Base-by-base conservation (phyloP, 2,888 invertebrate species). In the Neocrepidodera transversa region DNA sequence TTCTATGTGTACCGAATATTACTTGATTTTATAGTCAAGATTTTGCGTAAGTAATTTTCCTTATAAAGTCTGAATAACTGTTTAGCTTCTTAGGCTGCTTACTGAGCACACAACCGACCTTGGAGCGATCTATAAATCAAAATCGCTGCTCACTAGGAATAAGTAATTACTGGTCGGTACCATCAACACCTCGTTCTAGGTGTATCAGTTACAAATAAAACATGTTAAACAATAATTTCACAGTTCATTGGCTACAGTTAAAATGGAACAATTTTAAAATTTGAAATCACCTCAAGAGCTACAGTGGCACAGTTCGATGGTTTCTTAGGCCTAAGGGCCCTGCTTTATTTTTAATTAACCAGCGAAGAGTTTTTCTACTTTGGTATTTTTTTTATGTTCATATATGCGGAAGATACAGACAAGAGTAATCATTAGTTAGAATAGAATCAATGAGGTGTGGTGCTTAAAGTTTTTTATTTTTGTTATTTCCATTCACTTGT, bases 211-310 rank as follows among this genome's bases (percentile, higher is more conserved):
- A 63, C 64, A 62, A 61, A 58, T 53, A 45, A 54, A 64, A 59
- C 59, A 55, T 67, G 66, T 71, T 73, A 72, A 52, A 68, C 69
- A 70, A 72, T 69, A 72, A 74, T 74, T 74, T 74, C 72, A 74
- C 73, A 72, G 69, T 71, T 71, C 68, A 72, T 71, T 70, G 72
- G 67, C n/a, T n/a, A n/a, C n/a, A n/a, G n/a, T n/a, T n/a, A n/a
- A n/a, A n/a, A n/a, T n/a, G 66, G 32, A 40, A 32, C 43, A 54
- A 70, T 71, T 72, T 72, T 72, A 70, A 68, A 73, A 73, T 70
- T 69, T 66, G 64, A 71, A 67, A 70, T 68, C 60, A n/a, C n/a
- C n/a, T n/a, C n/a, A n/a, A n/a, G n/a, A n/a, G n/a, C n/a, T n/a
- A n/a, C 57, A 43, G 59, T 59, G 58, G 53, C 59, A 59, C 49